phyloP scores from a whole-genome alignment of 53 echinoderm and acorn worm genomes.

The Mesocentrotus franciscanus region DNA sequence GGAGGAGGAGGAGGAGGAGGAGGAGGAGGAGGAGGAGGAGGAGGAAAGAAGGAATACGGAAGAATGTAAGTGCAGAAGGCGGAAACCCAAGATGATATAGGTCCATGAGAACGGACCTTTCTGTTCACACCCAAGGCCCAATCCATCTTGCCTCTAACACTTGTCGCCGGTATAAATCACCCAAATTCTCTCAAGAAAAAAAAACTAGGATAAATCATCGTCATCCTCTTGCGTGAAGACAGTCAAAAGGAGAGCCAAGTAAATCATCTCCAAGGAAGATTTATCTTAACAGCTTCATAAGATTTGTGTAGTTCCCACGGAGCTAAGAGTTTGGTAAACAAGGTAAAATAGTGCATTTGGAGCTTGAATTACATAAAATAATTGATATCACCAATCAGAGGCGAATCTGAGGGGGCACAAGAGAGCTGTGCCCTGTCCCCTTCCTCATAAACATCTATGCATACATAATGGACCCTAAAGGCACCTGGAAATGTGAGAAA shows the following conservation, averaged over 20 bases:
- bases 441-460: no score
- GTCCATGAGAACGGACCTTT: not conserved
- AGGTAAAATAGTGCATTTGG: conserved; percentile 1
- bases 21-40: not conserved
- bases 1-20: no score
- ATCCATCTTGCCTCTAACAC: conserved; percentile 39
- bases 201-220: conserved; percentile 43
- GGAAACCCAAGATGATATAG: not conserved
- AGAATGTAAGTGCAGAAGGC: not conserved
- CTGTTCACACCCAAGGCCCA: not conserved
- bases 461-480: no score
- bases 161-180: conserved; percentile 63
- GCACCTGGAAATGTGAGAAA: no score
- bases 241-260: not conserved
- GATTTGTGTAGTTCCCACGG: conserved; percentile 42
- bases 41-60: not conserved
- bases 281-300: conserved; percentile 34
- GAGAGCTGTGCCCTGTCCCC: no score
- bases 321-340: not conserved
- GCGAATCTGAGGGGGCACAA: no score
- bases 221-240: not conserved
- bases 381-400: not conserved
- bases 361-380: not conserved
- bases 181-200: conserved; percentile 45
- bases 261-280: not conserved